Conservation (phyloP, 1,140 invertebrate genomes). For the Acromyrmex echinatior region DNA sequence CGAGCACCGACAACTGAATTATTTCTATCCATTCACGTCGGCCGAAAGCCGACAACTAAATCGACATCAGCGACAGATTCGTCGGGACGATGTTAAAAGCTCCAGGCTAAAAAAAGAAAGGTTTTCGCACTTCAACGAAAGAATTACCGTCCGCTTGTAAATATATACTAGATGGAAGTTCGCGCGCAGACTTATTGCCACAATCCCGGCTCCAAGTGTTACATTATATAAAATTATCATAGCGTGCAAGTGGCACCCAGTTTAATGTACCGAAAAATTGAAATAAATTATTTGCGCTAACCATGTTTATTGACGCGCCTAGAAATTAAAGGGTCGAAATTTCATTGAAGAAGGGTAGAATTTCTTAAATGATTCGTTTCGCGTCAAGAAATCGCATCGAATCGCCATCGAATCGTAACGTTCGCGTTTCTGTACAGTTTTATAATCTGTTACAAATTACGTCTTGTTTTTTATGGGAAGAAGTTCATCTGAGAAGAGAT, state of each 20-base stretch:
- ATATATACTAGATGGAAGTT: conserved; percentile 5
- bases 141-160: conserved; percentile 13
- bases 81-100: background rate
- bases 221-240: conserved; percentile 22
- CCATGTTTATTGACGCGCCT: background rate
- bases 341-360: background rate
- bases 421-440: background rate
- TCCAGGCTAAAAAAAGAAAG: background rate
- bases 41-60: conserved; percentile 20
- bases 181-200: background rate
- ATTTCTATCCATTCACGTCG: conserved; percentile 31
- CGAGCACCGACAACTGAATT: conserved; percentile 27
- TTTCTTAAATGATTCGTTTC: background rate
- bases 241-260: conserved; percentile 5
- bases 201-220: background rate
- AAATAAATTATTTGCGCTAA: conserved; percentile 31
- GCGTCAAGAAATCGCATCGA: background rate
- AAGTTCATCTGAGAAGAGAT: background rate
- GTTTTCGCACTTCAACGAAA: conserved; percentile 8
- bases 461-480: background rate
- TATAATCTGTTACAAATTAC: background rate
- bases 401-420: background rate
- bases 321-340: background rate
- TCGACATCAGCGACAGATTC: background rate
- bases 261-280: conserved; percentile 49